Evolutionary conservation across 1,140 invertebrate species (phyloP), one percentile per base, ranked within the genome.

Genomic region (Druon quercuslanigerum): DNA sequence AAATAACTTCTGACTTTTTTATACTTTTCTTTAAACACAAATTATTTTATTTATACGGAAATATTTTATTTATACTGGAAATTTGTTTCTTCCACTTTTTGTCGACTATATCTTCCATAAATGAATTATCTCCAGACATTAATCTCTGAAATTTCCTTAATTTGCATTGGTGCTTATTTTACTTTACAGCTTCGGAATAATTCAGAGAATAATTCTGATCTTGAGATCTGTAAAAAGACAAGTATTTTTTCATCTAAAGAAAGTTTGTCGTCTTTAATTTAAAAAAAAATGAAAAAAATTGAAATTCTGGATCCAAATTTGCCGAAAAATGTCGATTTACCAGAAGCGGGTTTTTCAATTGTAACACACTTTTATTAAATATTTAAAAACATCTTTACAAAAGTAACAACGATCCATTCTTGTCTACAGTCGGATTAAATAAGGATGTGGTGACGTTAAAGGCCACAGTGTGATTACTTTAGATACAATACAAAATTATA

Each of bases 311-410:
- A 11, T 46, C 40, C 40, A 46, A 9, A 46, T 11, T 11, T 46
- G 40, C 40, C 40, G 40, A 46, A 1, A 46, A 46, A 46, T 46
- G 7, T 46, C 40, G 9, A 46, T 46, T 46, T 11, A 9, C 40
- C 7, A 11, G 9, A 46, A 46, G 40, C 40, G 40, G 40, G 40
- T 46, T 46, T n/a, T 46, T 33, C 25, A 9, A 11, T 33, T 46
- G 60, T 40, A 66, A 66, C 12, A 66, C n/a, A 66, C 25, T 13
- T 66, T 66, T 66, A 66, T 66, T 66, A 40, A 66, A 66, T 66
- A 66, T 66, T 66, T 16, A 13, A 8, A 66, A 66, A 66, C 14
- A 40, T 66, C 40, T 40, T 40, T 66, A 66, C 13, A 66, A 66
- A 66, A 66, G 33, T 66, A 66, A 66, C 60, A 66, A 60, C 56